A percentile compares a stretch with the other conserved stretches of the same genome.
These are phyloP conservation scores for Amblyjoppa fuscipennis DNA, from an alignment of 2,888 invertebrate genomes.

Conservation along the genomic window DNA sequence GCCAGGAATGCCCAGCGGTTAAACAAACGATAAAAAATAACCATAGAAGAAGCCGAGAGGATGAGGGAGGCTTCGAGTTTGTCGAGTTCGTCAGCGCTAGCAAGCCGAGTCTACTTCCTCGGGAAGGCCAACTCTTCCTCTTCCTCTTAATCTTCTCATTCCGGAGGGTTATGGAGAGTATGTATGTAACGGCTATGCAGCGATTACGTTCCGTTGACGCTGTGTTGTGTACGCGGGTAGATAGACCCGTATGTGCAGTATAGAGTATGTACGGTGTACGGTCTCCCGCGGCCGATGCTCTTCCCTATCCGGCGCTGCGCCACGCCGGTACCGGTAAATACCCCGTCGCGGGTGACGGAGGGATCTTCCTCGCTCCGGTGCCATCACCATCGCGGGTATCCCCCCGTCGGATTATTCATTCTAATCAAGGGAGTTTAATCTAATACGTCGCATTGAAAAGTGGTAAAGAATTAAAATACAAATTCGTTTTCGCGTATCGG, in stretches of 20 bases:
- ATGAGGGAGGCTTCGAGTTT: conserved; percentile 32
- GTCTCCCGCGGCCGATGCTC: conserved; percentile 66
- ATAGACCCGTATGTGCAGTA: neutral
- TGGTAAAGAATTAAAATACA: too few species aligned
- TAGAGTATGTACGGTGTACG: conserved; percentile 54
- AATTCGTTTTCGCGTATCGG: too few species aligned
- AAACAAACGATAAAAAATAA: neutral
- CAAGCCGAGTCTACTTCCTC: conserved; percentile 18
- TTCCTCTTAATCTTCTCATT: conserved; percentile 57
- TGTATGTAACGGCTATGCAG: conserved; percentile 65
- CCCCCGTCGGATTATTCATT: conserved; percentile 37
- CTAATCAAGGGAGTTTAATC: neutral
- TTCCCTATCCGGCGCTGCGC: conserved; percentile 34
- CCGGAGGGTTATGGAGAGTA: conserved; percentile 55
- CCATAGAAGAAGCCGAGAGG: conserved; percentile 5
- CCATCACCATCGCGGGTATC: conserved; percentile 47
- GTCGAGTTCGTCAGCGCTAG: neutral
- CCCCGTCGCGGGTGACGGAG: conserved; percentile 25
- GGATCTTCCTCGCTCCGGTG: conserved; percentile 47
- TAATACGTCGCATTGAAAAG: neutral
- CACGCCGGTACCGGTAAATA: conserved; percentile 51
- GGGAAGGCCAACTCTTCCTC: neutral
- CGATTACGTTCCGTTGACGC: conserved; percentile 63
- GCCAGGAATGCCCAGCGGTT: neutral
- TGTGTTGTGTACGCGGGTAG: conserved; percentile 19